Base-by-base conservation (phyloP, 1,140 invertebrate genomes). In the Sinella curviseta region DNA sequence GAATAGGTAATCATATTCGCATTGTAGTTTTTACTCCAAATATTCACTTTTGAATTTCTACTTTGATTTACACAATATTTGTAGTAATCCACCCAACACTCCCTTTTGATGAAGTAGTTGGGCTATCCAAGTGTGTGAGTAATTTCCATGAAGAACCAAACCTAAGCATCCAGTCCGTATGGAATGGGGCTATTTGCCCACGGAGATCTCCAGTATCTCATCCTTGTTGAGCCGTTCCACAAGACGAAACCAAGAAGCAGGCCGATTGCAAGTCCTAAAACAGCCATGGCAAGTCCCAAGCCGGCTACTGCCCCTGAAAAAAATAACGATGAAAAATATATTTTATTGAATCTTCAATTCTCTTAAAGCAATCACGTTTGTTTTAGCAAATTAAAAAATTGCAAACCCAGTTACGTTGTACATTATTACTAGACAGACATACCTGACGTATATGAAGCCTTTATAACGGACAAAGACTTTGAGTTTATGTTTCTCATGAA, bases 181-280 rank as follows among this genome's bases (percentile, higher is more conserved):
- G 83, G 83, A 73, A 82, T 82, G 31, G 76, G 78, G 26, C 77
- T 78, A 33, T 70, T 81, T 16, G 78, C 77, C 80, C 82, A 81
- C 31, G 78, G 77, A 36, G 48, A 70, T 76, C 83, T 82, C 83
- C 83, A 83, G 76, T 85, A 85, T 24, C 84, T 57, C 35, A 84
- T 76, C 39, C 82, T 78, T 26, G 81, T 84, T 65, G 83, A 79
- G 34, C 85, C 83, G 74, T 86, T 87, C 86, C 86, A 87, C n/a
- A 87, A 77, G 8, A 87, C 81, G 76, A 87, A 87, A 16, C 86
- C 86, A 65, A 86, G 80, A n/a, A 87, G 84, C 30, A 87, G 84
- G 31, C 86, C 86, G 16, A 87, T 78, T 65, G 85, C 85, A 1
- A 85, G 83, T 3, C 86, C 86, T n/a, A 87, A 79, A 73, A 87